phyloP scores from a whole-genome alignment of 1,140 invertebrate genomes.

The Mizuhopecten yessoensis region DNA sequence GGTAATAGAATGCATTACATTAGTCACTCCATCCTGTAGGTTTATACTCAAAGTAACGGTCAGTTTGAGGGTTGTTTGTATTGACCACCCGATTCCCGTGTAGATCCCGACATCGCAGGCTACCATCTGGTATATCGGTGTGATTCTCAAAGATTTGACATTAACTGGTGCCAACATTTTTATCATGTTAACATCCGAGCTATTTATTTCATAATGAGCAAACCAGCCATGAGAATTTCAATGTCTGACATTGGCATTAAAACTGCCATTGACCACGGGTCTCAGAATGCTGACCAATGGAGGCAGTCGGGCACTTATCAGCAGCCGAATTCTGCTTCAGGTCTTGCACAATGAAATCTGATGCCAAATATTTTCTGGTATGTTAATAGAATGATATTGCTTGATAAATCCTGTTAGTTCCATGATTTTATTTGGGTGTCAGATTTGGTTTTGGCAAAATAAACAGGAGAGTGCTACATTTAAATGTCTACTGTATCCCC shows the following conservation, averaged over 20 bases:
- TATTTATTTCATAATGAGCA: slow-evolving; percentile 35
- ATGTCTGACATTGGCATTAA: slow-evolving; percentile 38
- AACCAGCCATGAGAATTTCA: slow-evolving; percentile 26
- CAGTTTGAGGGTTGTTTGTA: background rate
- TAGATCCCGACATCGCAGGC: background rate
- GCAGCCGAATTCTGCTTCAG: background rate
- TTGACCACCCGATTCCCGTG: background rate
- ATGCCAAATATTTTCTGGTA: slow-evolving; percentile 31
- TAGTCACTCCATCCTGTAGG: no score
- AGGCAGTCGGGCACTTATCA: background rate
- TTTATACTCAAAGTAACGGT: background rate
- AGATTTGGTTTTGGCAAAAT: slow-evolving; percentile 39
- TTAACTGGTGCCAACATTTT: slow-evolving; percentile 17
- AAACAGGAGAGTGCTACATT: slow-evolving; percentile 17
- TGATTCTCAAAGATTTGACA: slow-evolving; percentile 16
- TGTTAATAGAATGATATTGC: slow-evolving; percentile 39
- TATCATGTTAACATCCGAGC: slow-evolving; percentile 20
- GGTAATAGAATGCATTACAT: no score
- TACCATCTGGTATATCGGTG: slow-evolving; percentile 6
- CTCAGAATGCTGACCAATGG: background rate
- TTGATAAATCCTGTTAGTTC: slow-evolving; percentile 34
- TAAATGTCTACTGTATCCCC: slow-evolving; percentile 12
- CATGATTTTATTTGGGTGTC: slow-evolving; percentile 28
- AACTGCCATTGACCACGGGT: slow-evolving; percentile 10
- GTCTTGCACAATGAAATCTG: slow-evolving; percentile 38